Evolutionary conservation across 2,797 vertebrate genomes (phyloP), one percentile per base, ranked within the genome.

Genomic region (Siniperca scherzeri): DNA sequence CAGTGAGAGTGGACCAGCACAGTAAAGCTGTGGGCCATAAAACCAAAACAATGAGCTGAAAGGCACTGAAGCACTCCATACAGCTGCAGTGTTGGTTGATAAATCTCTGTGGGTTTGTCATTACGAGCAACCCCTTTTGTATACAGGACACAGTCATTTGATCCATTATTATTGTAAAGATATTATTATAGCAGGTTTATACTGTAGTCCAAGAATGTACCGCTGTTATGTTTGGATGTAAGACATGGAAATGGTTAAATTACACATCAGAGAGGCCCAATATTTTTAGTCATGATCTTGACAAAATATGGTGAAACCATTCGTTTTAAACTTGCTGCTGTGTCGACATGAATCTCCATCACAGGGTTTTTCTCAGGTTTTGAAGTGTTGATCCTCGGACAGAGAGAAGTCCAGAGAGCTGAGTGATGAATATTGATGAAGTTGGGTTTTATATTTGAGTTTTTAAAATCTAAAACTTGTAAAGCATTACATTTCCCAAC

Each of bases 361-460:
- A 14, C 27, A 3, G 48, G 36, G 16, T 56, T 67, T 70, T 44
- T 16, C 64, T 72, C 3, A 12, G 60, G 53, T 77, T 74, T 38
- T 67, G 5, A 78, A 76, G 52, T 72, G 82, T 79, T 69, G 60
- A 56, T 80, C 57, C 22, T 50, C 2, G 8, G 65, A 69, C 42
- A 76, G 56, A 22, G 52, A 69, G 9, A 44, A 60, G 70, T 74
- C 50, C 25, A 27, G 19, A 42, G 67, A 71, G 48, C 60, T 62
- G 36, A 60, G 25, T 30, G 19, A 77, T 77, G 21, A 77, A 80
- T 80, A 74, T 66, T 56, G 44, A 72, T 62, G 19, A 27, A 25
- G 7, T 8, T 14, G 5, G 22, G 17, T 61, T 76, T 52, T 33
- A 61, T 48, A 55, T 42, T 74, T 73, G 6, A 55, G 33, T 56